Conservation (phyloP, 2,113 vertebrate genomes). For the Ophiodon elongatus region DNA sequence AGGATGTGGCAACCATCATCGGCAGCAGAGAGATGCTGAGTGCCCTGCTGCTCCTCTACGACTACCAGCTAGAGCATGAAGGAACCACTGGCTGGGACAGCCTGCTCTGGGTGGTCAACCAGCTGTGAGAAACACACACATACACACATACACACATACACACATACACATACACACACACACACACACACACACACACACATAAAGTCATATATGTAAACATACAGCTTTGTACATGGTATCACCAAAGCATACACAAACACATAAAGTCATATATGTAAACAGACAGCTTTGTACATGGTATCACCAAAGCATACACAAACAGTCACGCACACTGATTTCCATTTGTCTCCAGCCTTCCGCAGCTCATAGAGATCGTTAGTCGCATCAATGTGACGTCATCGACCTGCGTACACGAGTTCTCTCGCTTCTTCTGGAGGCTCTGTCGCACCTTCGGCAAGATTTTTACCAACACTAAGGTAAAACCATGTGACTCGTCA, state of each 20-base stretch:
- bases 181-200: too few relatives aligned
- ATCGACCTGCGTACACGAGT: constrained; percentile 96
- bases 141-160: not conserved
- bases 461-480: constrained; percentile 99
- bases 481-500: constrained; percentile 62
- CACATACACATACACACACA: too few relatives aligned
- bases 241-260: too few relatives aligned
- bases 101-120: constrained; percentile 98
- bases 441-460: constrained; percentile 98
- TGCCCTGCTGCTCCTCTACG: constrained; percentile 91
- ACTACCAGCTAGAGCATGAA: constrained; percentile 95
- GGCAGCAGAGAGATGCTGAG: constrained; percentile 94
- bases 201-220: too few relatives aligned
- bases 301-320: not conserved
- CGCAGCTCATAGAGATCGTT: constrained; percentile 96
- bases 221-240: too few relatives aligned
- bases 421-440: constrained; percentile 99
- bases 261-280: not conserved
- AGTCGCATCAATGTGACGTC: constrained; percentile 96
- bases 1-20: constrained; percentile 94
- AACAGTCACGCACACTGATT: not conserved
- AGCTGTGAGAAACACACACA: constrained; percentile 89
- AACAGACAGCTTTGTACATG: not conserved
- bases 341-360: constrained; percentile 84
- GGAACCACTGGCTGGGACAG: constrained; percentile 98